Evolutionary conservation across 2,888 invertebrate species (phyloP).

Genomic region (Drosophila testacea): DNA sequence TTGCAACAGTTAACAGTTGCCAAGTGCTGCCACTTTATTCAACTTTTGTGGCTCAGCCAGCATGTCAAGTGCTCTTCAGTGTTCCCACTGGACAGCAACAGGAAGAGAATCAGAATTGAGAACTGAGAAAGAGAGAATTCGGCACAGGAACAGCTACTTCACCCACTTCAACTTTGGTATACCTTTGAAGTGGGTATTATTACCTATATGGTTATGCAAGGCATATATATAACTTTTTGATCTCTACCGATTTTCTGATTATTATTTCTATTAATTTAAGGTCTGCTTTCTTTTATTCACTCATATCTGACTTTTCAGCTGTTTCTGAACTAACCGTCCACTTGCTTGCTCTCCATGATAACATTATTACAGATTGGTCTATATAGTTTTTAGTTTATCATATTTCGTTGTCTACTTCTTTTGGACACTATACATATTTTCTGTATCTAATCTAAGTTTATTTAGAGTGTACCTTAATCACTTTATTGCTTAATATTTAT

Average conservation of each 20-base stretch:
- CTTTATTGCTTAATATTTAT: too few relatives aligned
- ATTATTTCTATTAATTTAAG: too few relatives aligned
- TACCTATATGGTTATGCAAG: constrained; percentile 7
- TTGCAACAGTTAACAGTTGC: not conserved
- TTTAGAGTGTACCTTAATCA: too few relatives aligned
- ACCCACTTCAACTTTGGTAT: constrained; percentile 23
- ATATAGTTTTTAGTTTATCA: too few relatives aligned
- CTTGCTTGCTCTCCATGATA: not conserved
- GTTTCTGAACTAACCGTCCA: too few relatives aligned
- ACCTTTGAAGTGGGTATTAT: constrained; percentile 18
- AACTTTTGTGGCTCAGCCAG: constrained; percentile 74
- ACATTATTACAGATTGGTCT: not conserved
- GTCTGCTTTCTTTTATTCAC: not conserved
- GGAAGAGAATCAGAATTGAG: constrained; percentile 26
- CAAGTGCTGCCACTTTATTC: constrained; percentile 16
- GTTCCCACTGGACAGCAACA: constrained; percentile 23
- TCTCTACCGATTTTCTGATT: not conserved
- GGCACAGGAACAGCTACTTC: constrained; percentile 45
- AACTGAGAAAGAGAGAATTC: constrained; percentile 24
- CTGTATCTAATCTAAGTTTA: too few relatives aligned
- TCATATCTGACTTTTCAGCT: too few relatives aligned
- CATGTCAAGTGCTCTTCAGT: constrained; percentile 83
- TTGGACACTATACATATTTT: too few relatives aligned
- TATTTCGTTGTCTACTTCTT: too few relatives aligned
- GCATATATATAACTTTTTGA: too few relatives aligned